Evolutionary conservation across 1,140 invertebrate species (phyloP).

Genomic region (Monochamus saltuarius): DNA sequence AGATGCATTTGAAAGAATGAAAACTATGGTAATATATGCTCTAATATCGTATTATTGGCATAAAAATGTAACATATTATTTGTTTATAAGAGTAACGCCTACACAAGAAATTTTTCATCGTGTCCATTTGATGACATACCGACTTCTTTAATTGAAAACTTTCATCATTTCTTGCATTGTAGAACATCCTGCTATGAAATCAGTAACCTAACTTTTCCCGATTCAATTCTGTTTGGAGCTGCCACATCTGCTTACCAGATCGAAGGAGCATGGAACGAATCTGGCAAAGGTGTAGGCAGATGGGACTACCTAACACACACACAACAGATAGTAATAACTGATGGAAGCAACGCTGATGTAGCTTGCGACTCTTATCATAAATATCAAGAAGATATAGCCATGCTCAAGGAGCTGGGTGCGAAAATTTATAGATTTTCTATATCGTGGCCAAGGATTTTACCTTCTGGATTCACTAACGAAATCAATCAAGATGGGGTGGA

Average conservation of each 20-base stretch:
- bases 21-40: too few species aligned
- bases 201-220: conserved; percentile 49
- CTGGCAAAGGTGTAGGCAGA: conserved; percentile 55
- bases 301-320: conserved; percentile 62
- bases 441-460: conserved; percentile 57
- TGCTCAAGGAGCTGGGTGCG: conserved; percentile 54
- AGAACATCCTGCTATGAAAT: too few species aligned
- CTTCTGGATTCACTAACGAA: conserved; percentile 46
- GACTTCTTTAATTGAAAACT: too few species aligned
- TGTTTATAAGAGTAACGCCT: too few species aligned
- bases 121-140: too few species aligned
- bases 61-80: too few species aligned
- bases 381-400: conserved; percentile 57
- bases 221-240: conserved; percentile 57
- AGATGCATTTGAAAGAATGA: too few species aligned
- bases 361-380: conserved; percentile 62
- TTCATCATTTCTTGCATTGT: too few species aligned
- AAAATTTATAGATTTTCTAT: conserved; percentile 60
- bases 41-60: too few species aligned
- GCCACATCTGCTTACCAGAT: conserved; percentile 59
- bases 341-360: conserved; percentile 58
- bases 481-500: conserved; percentile 61
- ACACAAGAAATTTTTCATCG: too few species aligned
- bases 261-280: conserved; percentile 59
- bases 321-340: conserved; percentile 54